Conservation (phyloP, 2,113 vertebrate species). For the Carollia perspicillata region DNA sequence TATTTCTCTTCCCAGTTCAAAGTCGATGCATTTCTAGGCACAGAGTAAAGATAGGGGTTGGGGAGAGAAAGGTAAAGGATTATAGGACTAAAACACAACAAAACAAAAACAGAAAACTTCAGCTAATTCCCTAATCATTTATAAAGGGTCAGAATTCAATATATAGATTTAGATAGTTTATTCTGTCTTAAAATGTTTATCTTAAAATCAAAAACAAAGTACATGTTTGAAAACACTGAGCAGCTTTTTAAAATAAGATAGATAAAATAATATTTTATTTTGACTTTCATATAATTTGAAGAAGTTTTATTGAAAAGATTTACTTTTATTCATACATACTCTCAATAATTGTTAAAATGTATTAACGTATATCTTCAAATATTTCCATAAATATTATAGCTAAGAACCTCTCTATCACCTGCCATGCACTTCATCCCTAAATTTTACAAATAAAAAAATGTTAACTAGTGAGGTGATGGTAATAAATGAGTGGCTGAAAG, state of each 20-base stretch:
- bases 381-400: background rate
- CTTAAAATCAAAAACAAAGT: background rate
- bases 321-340: background rate
- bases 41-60: accelerated
- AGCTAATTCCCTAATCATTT: background rate
- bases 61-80: background rate
- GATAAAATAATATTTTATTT: background rate
- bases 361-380: conserved; percentile 8
- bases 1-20: background rate
- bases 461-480: background rate
- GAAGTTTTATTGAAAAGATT: background rate
- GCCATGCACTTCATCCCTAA: background rate
- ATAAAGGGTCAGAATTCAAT: background rate
- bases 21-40: background rate
- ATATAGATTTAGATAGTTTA: background rate
- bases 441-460: background rate
- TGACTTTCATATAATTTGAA: background rate
- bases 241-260: background rate
- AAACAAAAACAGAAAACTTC: background rate
- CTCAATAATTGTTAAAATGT: conserved; percentile 51
- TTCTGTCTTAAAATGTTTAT: background rate
- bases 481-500: background rate
- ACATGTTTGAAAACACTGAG: background rate
- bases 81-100: background rate
- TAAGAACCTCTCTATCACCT: conserved; percentile 35